Percentiles rank a stretch among this genome's conserved stretches.
phyloP scores from a whole-genome alignment of 2,113 vertebrate genomes.

The Natator depressus region DNA sequence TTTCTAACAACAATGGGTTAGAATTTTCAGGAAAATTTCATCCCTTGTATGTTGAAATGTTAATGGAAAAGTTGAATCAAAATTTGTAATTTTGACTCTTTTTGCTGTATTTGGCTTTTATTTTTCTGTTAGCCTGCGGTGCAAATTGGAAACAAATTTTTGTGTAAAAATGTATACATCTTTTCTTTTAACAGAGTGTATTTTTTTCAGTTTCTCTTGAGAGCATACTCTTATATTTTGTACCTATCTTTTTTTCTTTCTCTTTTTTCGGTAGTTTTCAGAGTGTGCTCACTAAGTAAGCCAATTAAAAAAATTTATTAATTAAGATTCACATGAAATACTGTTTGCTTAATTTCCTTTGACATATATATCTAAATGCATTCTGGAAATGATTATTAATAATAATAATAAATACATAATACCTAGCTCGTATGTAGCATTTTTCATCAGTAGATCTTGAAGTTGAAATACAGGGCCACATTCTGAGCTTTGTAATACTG shows the following conservation, averaged over 20 bases:
- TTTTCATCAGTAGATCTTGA: neutral
- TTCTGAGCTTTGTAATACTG: neutral
- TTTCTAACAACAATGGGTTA: neutral
- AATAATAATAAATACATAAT: too few species aligned
- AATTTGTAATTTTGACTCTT: neutral
- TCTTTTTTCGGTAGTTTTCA: neutral
- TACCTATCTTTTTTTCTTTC: neutral
- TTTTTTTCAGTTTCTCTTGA: neutral
- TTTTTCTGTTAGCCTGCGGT: neutral
- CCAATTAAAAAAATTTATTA: neutral
- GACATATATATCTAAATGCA: neutral
- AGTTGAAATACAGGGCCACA: neutral
- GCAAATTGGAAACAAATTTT: neutral
- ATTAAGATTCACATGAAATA: neutral
- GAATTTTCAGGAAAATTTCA: neutral
- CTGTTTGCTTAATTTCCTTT: neutral
- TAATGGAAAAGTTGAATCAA: neutral
- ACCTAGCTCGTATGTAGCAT: neutral
- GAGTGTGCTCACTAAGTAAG: neutral
- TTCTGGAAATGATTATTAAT: neutral
- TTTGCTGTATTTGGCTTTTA: neutral
- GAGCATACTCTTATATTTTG: neutral
- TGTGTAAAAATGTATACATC: neutral
- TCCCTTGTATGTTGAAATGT: neutral
- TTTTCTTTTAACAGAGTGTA: fast-evolving